Conservation (phyloP, 2,888 invertebrate genomes). For the Conomelus anceps region DNA sequence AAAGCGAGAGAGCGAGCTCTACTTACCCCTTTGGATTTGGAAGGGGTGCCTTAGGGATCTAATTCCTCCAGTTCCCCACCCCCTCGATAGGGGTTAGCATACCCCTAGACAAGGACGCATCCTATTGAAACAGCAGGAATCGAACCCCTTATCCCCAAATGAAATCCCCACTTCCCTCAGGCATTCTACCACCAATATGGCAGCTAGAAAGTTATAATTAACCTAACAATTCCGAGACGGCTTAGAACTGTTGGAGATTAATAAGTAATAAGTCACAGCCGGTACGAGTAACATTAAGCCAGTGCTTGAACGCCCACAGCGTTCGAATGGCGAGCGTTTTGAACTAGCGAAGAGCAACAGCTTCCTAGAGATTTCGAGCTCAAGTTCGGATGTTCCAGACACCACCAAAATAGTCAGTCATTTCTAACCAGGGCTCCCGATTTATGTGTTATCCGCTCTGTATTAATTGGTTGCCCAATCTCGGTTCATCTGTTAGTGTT, state of each 20-base stretch:
- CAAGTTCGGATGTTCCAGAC: not conserved
- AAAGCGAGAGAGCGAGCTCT: not conserved
- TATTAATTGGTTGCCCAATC: no score
- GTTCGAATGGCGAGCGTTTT: not conserved
- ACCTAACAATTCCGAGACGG: slow-evolving; percentile 25
- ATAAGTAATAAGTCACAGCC: slow-evolving; percentile 34
- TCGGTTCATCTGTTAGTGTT: not conserved
- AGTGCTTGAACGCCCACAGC: not conserved
- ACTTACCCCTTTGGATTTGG: not conserved
- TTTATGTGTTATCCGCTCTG: not conserved
- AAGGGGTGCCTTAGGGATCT: not conserved
- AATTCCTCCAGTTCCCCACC: not conserved
- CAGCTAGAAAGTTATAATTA: slow-evolving; percentile 28
- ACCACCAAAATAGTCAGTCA: not conserved
- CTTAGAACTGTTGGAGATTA: slow-evolving; percentile 28
- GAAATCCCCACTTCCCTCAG: slow-evolving; percentile 23
- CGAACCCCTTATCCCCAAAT: not conserved
- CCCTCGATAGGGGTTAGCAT: not conserved
- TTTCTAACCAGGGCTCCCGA: not conserved
- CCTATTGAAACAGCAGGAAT: not conserved
- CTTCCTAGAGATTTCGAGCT: not conserved
- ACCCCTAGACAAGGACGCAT: not conserved
- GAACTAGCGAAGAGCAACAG: not conserved
- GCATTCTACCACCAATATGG: slow-evolving; percentile 22
- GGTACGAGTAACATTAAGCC: slow-evolving; percentile 6